Evolutionary conservation across 2,888 invertebrate genomes (phyloP), one percentile per base, ranked within the genome.

Genomic region (Aradus depressus): DNA sequence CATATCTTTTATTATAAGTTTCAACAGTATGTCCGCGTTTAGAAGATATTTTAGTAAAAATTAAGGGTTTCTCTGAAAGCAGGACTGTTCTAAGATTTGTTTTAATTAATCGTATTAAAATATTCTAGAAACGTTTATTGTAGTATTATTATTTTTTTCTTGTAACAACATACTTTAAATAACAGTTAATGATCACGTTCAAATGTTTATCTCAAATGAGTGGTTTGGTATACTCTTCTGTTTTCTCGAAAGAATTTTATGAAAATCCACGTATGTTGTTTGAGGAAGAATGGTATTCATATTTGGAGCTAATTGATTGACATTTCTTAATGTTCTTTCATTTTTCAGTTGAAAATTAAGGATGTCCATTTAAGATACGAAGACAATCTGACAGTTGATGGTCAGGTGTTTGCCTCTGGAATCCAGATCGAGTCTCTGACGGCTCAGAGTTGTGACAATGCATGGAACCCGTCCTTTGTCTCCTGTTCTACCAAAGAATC

Each of bases 291-390:
- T 31, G 26, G 28, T n/a, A n/a, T n/a, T n/a, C n/a, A 3, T 4
- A 22, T 5, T 45, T n/a, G 3, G n/a, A 6, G 4, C 14, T 14
- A 18, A 14, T 48, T 48, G 3, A 3, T 19, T 48, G 6, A 43
- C 22, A 5, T 12, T n/a, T 18, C 10, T 31, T 25, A 37, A 34
- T 50, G 31, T 54, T 37, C 43, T 66, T 71, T 53, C 72, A 92
- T 42, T 42, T 67, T 72, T 52, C 72, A 92, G 81, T 69, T 97
- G 41, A 89, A 88, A 66, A 80, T 98, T 54, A 84, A 81, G 63
- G 91, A 96, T 72, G 92, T 98, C 14, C 97, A 97, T 68, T 78
- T 98, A 54, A 81, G 97, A 4, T 97, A 91, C 69, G 97, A 98
- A 72, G 95, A 97, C 70, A 75, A 77, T 34, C 69, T 79, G 14